Evolutionary conservation across 2,888 invertebrate genomes (phyloP), one percentile per base, ranked within the genome.

Genomic region (Chesias legatella): DNA sequence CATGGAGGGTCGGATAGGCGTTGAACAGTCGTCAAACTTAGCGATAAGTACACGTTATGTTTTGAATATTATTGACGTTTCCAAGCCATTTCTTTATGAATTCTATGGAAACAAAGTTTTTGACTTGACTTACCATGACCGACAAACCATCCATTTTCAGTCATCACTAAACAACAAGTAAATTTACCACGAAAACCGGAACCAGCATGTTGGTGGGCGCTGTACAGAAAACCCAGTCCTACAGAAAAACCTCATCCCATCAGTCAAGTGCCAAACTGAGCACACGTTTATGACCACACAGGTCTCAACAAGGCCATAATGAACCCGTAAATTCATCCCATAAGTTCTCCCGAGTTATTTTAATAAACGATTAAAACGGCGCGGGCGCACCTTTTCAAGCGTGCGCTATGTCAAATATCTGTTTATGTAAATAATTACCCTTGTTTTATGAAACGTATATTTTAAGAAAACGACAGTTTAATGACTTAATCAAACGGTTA

Each of bases 401-500:
- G 26, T 23, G 33, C 33, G 45, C 39, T 47, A 51, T 47, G 30
- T 45, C 23, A 51, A 48, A 52, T 39, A 51, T 50, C 44, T 44
- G 38, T 29, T 33, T 37, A 45, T 32, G 40, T 51, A 40, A 45
- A 53, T 50, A 51, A 49, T 51, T 52, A 40, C 24, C 10, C 34
- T 26, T 30, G 28, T 39, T 39, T 44, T 32, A 32, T 35, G 10
- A 29, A 13, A 7, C 21, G 30, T 27, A 31, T 35, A 30, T 48
- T 43, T 40, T 31, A 34, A 40, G 43, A 40, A 47, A 35, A 34
- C 34, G 23, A 21, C 10, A 40, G 27, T 36, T 43, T 47, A 45
- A 51, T 44, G 25, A 31, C 49, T 52, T 43, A 51, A 52, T 54
- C 38, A 29, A 33, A 25, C 13, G 30, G 31, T 24, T 48, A 34